Conservation (phyloP, 2,797 vertebrate genomes). For the Clarias pachynema region DNA sequence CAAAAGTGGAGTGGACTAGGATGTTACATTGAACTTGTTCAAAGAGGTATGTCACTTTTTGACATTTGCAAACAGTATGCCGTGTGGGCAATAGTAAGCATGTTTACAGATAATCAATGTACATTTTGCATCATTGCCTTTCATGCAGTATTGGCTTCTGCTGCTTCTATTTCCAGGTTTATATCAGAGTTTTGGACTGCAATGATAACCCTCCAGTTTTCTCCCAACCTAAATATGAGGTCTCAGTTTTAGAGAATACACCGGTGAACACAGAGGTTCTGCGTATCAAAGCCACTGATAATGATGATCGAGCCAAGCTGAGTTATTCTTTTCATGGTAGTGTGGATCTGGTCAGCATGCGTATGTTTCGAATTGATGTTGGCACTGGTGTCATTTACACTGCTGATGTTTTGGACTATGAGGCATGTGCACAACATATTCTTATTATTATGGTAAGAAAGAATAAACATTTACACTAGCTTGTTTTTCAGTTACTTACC, state of each 20-base stretch:
- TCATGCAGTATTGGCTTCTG: not conserved
- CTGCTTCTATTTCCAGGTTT: conserved; percentile 75
- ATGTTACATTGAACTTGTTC: not conserved
- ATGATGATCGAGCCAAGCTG: conserved; percentile 89
- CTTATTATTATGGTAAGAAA: conserved; percentile 90
- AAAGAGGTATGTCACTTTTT: not conserved
- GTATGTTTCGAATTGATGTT: conserved; percentile 90
- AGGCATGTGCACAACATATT: conserved; percentile 86
- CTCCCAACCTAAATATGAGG: conserved; percentile 86
- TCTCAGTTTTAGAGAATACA: conserved; percentile 87
- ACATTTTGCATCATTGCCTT: not conserved
- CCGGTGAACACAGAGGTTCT: conserved; percentile 87
- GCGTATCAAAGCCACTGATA: conserved; percentile 83
- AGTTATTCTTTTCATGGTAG: conserved; percentile 93
- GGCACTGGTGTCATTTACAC: conserved; percentile 86
- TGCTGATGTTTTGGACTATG: conserved; percentile 88
- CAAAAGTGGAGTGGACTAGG: not conserved
- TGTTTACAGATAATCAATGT: not conserved
- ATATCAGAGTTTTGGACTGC: conserved; percentile 90
- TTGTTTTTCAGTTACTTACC: not conserved
- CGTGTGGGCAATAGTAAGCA: not conserved
- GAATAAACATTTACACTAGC: not conserved
- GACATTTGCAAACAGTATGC: not conserved
- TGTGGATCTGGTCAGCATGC: conserved; percentile 87
- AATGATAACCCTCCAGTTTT: conserved; percentile 95